Evolutionary conservation across 2,888 invertebrate genomes (phyloP), one percentile per base, ranked within the genome.

Genomic region (Griposia aprilina): DNA sequence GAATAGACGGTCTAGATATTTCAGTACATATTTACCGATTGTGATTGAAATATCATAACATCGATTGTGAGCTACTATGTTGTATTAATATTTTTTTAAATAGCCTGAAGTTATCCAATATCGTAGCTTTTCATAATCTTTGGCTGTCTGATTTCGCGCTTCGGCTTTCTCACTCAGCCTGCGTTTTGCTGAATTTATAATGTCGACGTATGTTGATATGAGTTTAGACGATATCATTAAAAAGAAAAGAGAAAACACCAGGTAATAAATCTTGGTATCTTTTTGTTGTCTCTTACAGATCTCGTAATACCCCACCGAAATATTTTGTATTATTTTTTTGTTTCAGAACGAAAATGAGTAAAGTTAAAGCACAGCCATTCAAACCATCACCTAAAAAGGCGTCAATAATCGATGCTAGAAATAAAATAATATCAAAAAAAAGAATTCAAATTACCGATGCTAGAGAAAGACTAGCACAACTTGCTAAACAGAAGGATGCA

Each of bases 391-490:
- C 82, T 59, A 85, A 84, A 67, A 92, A 90, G 78, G 65, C 89
- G 36, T 90, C 91, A 65, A 86, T 97, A 52, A 94, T 95, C 7
- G 98, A 98, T 96, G 98, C 98, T 30, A 97, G 98, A 70, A 97
- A 98, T 86, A 98, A 98, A 94, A 98, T 98, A 62, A 98, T 98
- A 86, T 97, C 98, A 69, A 98, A 98, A 90, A 98, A 98, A 91
- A 97, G 98, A 70, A 97, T 97, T 69, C 98, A 98, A 90, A 97
- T 98, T 48, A 97, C 97, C 0, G 98, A 99, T 97, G 98, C 98
- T 1, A 97, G 98, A 80, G 98, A 99, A 87, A 98, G 98, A 90
- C 95, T 99, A 73, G 97, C 98, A 7, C 98, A 98, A 94, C 97
- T 98, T 88, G 98, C 98, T 0, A 98, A 98, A 90, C 97, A 97